Conservation (phyloP, 2,888 invertebrate genomes). For the Coenonympha arcania region DNA sequence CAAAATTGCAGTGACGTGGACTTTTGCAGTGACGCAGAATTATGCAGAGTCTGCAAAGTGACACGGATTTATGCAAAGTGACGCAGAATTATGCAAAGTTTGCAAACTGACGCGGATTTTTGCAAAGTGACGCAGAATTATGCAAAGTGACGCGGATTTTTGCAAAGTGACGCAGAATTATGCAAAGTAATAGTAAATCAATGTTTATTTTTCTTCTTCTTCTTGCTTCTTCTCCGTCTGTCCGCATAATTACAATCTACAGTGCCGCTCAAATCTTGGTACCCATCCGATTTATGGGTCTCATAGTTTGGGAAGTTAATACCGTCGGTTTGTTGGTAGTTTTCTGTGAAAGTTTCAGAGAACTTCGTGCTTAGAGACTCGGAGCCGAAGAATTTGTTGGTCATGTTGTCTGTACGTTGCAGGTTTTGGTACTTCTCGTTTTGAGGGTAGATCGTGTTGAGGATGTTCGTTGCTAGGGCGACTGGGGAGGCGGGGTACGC, state of each 20-base stretch:
- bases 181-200: neutral
- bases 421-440: conserved; percentile 57
- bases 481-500: conserved; percentile 57
- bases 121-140: neutral
- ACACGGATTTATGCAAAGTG: neutral
- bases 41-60: neutral
- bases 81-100: neutral
- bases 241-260: conserved; percentile 46
- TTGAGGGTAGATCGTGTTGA: conserved; percentile 59
- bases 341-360: conserved; percentile 55
- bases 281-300: conserved; percentile 45
- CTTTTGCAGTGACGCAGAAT: neutral
- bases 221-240: conserved; percentile 49
- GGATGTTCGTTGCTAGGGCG: conserved; percentile 59
- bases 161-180: neutral
- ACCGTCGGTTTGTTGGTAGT: conserved; percentile 58
- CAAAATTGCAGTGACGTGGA: neutral
- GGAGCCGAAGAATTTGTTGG: conserved; percentile 59
- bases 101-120: neutral
- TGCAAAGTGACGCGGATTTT: neutral
- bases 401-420: conserved; percentile 34
- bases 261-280: conserved; percentile 59
- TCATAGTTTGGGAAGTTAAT: conserved; percentile 57
- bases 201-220: conserved; percentile 35
- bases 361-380: conserved; percentile 55